Percentiles rank a stretch among this genome's conserved stretches.
Evolutionary conservation across 2,888 invertebrate species (phyloP).

Genomic region (Syrphus vitripennis): DNA sequence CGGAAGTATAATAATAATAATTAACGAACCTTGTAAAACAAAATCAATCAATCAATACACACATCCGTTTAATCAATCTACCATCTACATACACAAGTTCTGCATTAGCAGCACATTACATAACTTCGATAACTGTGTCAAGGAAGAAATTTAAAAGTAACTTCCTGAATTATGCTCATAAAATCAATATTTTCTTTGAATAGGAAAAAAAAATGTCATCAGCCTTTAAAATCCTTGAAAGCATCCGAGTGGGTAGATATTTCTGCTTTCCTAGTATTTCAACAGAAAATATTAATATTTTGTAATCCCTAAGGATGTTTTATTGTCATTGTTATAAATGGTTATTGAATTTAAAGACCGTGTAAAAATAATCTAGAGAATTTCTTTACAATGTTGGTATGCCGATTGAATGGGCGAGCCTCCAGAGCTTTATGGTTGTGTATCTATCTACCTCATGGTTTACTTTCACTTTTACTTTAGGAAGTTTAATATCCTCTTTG

Average conservation of each 20-base stretch:
- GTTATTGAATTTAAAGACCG: not conserved
- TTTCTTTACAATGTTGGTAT: no score
- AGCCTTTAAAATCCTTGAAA: not conserved
- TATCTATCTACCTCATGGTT: not conserved
- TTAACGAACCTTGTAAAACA: not conserved
- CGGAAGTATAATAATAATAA: not conserved
- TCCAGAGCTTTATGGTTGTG: conserved; percentile 11
- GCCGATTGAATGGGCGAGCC: conserved; percentile 11
- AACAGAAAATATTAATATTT: conserved; percentile 23
- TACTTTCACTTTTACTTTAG: conserved; percentile 57
- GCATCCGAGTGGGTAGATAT: not conserved
- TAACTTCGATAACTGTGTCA: conserved; percentile 2
- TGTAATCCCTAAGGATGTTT: not conserved
- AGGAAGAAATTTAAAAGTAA: conserved; percentile 4
- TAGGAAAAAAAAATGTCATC: not conserved
- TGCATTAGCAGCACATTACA: conserved; percentile 8
- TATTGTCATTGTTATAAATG: not conserved
- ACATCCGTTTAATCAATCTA: not conserved
- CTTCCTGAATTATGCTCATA: not conserved
- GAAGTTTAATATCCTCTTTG: conserved; percentile 8
- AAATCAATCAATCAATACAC: conserved; percentile 16
- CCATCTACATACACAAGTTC: not conserved
- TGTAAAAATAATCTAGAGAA: not conserved
- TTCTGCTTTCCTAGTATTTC: no score
- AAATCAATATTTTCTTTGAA: conserved; percentile 5